phyloP scores from a whole-genome alignment of 2,113 vertebrate genomes.

The Malurus elegans region DNA sequence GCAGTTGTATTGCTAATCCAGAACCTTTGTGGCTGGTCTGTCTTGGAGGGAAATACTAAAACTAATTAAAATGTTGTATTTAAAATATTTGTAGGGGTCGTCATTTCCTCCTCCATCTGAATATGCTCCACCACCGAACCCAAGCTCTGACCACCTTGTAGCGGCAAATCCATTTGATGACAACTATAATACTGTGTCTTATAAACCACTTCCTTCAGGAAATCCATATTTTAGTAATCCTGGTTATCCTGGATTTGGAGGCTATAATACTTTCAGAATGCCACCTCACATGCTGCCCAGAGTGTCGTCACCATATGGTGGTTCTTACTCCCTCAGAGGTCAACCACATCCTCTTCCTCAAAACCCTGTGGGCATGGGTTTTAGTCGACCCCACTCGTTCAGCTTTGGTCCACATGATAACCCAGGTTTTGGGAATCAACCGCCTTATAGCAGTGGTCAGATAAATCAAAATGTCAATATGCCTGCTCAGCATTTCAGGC shows the following conservation, averaged over 20 bases:
- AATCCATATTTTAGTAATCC: conserved; percentile 73
- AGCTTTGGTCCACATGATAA: conserved; percentile 75
- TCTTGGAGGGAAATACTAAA: not conserved
- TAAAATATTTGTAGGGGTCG: conserved; percentile 74
- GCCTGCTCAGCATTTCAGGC: conserved; percentile 77
- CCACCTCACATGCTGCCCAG: conserved; percentile 76
- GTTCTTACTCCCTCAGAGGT: conserved; percentile 76
- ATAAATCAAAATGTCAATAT: conserved; percentile 70
- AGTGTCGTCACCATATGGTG: conserved; percentile 73
- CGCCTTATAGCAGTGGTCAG: conserved; percentile 62
- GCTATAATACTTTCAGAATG: conserved; percentile 80
- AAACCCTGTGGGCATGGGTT: conserved; percentile 75
- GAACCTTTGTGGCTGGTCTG: not conserved
- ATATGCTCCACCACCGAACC: conserved; percentile 85
- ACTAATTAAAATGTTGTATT: conserved; percentile 47
- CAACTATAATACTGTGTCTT: conserved; percentile 76
- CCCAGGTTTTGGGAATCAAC: conserved; percentile 68
- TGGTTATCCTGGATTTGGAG: conserved; percentile 74
- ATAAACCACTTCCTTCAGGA: conserved; percentile 75
- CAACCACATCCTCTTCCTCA: conserved; percentile 80
- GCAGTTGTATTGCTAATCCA: not conserved
- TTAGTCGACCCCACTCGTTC: conserved; percentile 76
- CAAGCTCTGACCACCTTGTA: conserved; percentile 84
- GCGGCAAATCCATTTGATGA: conserved; percentile 89
- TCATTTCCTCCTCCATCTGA: conserved; percentile 80